phyloP scores from a whole-genome alignment of 2,113 vertebrate genomes.

The Burhinus bistriatus region DNA sequence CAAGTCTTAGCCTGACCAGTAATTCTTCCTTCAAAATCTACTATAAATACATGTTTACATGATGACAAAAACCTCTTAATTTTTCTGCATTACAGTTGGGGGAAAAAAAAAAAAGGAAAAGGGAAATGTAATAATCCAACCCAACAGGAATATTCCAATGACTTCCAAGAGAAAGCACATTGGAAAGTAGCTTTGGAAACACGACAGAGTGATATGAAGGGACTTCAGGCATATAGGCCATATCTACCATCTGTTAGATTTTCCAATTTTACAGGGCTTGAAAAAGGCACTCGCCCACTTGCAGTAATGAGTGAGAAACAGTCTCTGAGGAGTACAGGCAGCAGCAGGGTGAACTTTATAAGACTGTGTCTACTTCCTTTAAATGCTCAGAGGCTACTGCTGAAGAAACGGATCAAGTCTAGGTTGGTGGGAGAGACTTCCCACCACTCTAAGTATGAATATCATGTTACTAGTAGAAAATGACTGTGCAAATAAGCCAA shows the following conservation, averaged over 20 bases:
- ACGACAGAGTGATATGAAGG: background rate
- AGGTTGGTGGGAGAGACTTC: conserved; percentile 14
- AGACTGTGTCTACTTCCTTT: conserved; percentile 35
- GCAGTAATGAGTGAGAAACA: conserved; percentile 54
- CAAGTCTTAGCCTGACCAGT: background rate
- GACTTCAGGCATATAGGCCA: conserved; percentile 48
- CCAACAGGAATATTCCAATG: background rate
- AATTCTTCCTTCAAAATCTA: background rate
- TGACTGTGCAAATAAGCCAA: conserved; percentile 23
- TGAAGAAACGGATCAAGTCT: conserved; percentile 31
- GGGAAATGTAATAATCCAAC: background rate
- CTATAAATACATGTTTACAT: background rate
- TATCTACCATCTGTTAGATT: conserved; percentile 56
- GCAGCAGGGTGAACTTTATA: conserved; percentile 37
- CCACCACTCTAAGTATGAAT: conserved; percentile 1
- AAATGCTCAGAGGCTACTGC: conserved; percentile 24
- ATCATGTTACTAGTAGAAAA: conserved; percentile 32
- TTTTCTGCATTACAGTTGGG: background rate
- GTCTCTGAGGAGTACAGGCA: conserved; percentile 26
- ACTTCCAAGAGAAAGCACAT: background rate
- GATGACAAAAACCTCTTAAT: background rate
- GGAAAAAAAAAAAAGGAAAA: background rate
- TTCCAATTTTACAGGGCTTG: conserved; percentile 60
- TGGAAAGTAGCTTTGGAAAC: conserved; percentile 37
- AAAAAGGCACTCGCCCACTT: conserved; percentile 68